Evolutionary conservation across 1,140 invertebrate species (phyloP).

Genomic region (Battus philenor): DNA sequence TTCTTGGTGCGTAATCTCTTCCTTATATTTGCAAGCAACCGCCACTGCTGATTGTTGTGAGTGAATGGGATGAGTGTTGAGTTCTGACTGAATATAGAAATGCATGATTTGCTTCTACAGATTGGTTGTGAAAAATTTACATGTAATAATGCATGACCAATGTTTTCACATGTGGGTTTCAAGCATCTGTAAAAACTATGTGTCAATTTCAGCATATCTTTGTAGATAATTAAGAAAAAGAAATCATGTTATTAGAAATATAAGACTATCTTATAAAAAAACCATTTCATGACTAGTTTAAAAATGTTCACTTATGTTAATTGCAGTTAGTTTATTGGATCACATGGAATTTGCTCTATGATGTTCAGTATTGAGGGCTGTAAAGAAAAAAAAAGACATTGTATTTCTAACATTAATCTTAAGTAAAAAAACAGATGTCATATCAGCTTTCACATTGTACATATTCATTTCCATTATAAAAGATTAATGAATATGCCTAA

Average conservation of each 20-base stretch:
- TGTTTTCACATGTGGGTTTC: slow-evolving; percentile 48
- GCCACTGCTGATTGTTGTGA: slow-evolving; percentile 25
- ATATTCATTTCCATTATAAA: too few relatives aligned
- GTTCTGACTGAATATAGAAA: slow-evolving; percentile 25
- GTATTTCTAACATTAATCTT: too few relatives aligned
- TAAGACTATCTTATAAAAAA: slow-evolving; percentile 19
- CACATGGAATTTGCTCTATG: slow-evolving; percentile 65
- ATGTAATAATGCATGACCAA: slow-evolving; percentile 37
- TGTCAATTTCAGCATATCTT: slow-evolving; percentile 68
- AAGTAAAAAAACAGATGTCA: too few relatives aligned
- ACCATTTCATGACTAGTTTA: slow-evolving; percentile 20
- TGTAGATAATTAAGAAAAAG: slow-evolving; percentile 31
- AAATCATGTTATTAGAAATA: slow-evolving; percentile 40
- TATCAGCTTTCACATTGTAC: too few relatives aligned
- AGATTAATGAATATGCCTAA: too few relatives aligned
- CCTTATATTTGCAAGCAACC: slow-evolving; percentile 34
- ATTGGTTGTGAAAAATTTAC: slow-evolving; percentile 39
- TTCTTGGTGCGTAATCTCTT: slow-evolving; percentile 40
- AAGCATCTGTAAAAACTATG: slow-evolving; percentile 67
- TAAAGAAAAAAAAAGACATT: slow-evolving; percentile 40
- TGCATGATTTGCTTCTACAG: slow-evolving; percentile 46
- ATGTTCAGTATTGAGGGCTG: slow-evolving; percentile 39
- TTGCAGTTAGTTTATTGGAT: slow-evolving; percentile 24
- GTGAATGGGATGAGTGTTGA: slow-evolving; percentile 23
- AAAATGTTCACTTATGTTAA: slow-evolving; percentile 19